Percentiles rank a stretch among this genome's conserved stretches.
phyloP scores from a whole-genome alignment of 30 jellyfish, hydroid and myxozoan genomes.

The Phacellophora camtschatica region DNA sequence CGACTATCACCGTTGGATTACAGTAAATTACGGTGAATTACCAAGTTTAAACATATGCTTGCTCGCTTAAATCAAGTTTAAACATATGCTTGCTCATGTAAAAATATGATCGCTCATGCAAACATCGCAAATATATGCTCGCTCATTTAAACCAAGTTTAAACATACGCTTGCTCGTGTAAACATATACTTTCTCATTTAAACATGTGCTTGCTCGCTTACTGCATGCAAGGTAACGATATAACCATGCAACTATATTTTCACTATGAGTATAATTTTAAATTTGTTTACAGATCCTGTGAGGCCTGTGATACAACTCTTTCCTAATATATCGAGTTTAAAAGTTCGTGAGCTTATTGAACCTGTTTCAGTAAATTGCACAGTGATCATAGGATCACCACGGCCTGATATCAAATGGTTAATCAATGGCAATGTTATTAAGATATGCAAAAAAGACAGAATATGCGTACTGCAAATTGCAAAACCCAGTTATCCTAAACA shows the following conservation, averaged over 20 bases:
- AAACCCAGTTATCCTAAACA: slow-evolving; percentile 5
- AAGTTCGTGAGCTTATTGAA: background rate
- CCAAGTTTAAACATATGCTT: no score
- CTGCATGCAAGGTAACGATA: background rate
- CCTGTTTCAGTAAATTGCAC: background rate
- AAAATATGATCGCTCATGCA: no score
- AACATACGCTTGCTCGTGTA: no score
- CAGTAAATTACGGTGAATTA: no score
- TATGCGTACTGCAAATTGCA: background rate
- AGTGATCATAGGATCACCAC: slow-evolving; percentile 41
- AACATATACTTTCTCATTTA: no score
- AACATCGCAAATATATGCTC: no score
- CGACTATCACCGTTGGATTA: no score
- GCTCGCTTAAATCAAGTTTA: no score
- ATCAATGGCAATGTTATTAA: background rate
- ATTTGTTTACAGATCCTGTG: slow-evolving; percentile 28
- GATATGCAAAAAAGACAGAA: background rate
- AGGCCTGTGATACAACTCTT: background rate
- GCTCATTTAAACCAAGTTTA: no score
- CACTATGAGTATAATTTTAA: no score
- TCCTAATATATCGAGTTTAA: background rate
- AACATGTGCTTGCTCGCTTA: background rate
- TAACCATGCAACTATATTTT: background rate
- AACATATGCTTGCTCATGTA: no score
- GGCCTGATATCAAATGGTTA: slow-evolving; percentile 57